Evolutionary conservation across 2,113 vertebrate genomes (phyloP).

Genomic region (Nycticorax nycticorax): DNA sequence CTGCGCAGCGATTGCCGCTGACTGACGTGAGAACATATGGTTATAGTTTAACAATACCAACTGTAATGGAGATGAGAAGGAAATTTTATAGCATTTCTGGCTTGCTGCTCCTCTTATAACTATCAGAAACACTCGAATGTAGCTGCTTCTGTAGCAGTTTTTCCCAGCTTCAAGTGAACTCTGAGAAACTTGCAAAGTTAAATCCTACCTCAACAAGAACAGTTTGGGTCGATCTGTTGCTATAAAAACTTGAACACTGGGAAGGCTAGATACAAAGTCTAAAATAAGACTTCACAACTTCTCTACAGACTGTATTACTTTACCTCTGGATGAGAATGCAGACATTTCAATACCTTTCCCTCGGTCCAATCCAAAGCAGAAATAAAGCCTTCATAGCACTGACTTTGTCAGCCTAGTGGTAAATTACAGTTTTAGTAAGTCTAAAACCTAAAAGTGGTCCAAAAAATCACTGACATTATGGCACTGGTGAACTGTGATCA

Average conservation of each 20-base stretch:
- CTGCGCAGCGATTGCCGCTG: neutral
- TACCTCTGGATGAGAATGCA: neutral
- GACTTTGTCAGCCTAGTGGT: neutral
- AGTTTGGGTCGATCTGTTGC: neutral
- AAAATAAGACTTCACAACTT: neutral
- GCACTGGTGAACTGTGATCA: rapidly evolving
- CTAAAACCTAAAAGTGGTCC: neutral
- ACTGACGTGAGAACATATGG: constrained; percentile 11
- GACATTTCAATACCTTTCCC: neutral
- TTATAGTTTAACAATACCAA: constrained; percentile 18
- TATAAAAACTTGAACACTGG: neutral
- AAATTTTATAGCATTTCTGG: neutral
- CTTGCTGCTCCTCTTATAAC: neutral
- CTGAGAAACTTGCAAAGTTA: neutral
- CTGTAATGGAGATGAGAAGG: neutral
- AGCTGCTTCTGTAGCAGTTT: neutral
- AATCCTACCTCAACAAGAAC: neutral
- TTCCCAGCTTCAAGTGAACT: neutral
- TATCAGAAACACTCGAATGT: neutral
- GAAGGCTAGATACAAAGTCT: neutral
- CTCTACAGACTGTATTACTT: neutral
- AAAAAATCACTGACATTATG: neutral
- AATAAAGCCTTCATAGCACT: neutral
- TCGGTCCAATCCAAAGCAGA: neutral
- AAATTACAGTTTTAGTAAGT: neutral